Conservation (phyloP, 2,888 invertebrate species). For the Meiosimyza decipiens region DNA sequence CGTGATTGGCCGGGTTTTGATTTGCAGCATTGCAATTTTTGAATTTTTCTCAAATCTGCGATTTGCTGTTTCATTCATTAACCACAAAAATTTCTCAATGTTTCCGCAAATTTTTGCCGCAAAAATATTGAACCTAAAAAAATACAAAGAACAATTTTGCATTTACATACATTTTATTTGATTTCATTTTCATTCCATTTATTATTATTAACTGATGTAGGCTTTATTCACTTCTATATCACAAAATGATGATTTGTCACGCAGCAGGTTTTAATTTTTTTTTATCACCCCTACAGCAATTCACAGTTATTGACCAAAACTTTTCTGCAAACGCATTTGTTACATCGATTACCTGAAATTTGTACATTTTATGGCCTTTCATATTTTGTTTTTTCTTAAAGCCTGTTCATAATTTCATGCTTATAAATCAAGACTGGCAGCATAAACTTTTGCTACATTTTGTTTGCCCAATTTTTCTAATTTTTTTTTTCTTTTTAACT, state of each 20-base stretch:
- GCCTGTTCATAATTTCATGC: background rate
- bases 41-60: no score
- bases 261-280: background rate
- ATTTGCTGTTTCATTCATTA: no score
- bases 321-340: background rate
- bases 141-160: no score
- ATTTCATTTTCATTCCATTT: no score
- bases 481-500: background rate
- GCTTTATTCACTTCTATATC: no score
- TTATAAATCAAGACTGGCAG: background rate
- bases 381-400: background rate
- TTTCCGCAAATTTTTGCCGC: no score
- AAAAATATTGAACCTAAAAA: no score
- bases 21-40: no score
- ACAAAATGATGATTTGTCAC: slow-evolving; percentile 1
- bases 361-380: background rate
- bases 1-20: no score
- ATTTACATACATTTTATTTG: no score
- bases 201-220: no score
- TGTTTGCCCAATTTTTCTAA: background rate
- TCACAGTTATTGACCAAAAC: slow-evolving; percentile 11
- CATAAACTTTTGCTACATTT: background rate
- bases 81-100: no score
- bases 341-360: background rate
- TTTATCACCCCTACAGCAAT: background rate